A percentile compares a stretch with the other conserved stretches of the same genome.
phyloP scores from a whole-genome alignment of 2,113 vertebrate genomes.

The Cyrtonyx montezumae region DNA sequence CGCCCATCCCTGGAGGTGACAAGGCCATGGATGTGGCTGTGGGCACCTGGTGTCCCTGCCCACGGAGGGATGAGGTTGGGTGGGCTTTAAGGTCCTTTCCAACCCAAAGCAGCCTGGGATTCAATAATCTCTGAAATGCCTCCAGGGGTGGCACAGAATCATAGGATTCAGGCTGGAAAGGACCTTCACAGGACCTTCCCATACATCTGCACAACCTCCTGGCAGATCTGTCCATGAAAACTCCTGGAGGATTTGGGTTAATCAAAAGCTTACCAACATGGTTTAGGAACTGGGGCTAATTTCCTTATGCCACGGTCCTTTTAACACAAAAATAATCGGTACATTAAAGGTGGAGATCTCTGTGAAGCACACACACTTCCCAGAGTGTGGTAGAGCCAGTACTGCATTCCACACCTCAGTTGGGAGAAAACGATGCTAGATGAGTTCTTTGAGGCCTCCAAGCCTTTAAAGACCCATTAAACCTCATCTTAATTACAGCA shows the following conservation, averaged over 20 bases:
- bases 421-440: neutral
- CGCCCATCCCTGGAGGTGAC: too few species aligned
- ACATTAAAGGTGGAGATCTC: neutral
- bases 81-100: too few species aligned
- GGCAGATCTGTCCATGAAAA: neutral
- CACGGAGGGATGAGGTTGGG: too few species aligned
- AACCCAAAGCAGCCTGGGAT: too few species aligned
- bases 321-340: fast-evolving
- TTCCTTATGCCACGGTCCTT: neutral
- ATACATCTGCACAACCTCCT: neutral
- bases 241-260: neutral
- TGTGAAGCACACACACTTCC: neutral
- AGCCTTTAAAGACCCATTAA: neutral
- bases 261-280: neutral
- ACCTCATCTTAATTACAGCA: neutral
- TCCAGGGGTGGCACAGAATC: neutral
- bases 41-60: too few species aligned
- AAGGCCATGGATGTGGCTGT: too few species aligned
- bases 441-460: neutral
- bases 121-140: neutral
- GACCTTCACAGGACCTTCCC: neutral
- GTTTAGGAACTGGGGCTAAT: neutral
- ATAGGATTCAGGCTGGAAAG: neutral
- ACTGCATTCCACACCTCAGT: fast-evolving
- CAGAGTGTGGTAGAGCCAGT: neutral